Base-by-base conservation (phyloP, 2,797 vertebrate species). In the Rhinophrynus dorsalis region DNA sequence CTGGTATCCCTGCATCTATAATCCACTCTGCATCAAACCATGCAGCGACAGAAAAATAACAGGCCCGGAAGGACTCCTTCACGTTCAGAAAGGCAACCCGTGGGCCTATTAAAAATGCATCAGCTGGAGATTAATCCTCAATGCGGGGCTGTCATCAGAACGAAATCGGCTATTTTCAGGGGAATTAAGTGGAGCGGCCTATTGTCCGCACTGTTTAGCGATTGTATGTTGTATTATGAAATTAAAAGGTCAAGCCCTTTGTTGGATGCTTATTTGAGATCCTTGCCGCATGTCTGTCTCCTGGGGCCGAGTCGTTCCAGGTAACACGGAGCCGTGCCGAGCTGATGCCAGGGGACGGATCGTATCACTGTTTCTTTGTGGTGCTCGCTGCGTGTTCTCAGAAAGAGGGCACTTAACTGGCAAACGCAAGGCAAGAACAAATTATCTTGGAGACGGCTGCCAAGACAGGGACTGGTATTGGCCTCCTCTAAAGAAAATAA, bases 201-300 rank as follows among this genome's bases (percentile, higher is more conserved):
- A 65, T 73, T 73, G 69, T 73, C 52, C 21, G n/a, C 37, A 24
- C 2, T 20, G 13, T 42, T 26, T 37, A 10, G 6, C 30, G 37
- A 11, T 59, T 66, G 61, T 61, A 35, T 54, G 57, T 54, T 45
- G 47, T 59, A 59, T 73, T 65, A 65, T 73, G n/a, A 73, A 69
- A 73, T 73, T 72, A 73, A 59, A 73, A 66, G 61, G 54, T 59
- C 68, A 32, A 52, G 12, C 23, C 44, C 45, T 58, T 72, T 64
- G 60, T 72, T 54, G 9, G 60, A 23, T 37, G 51, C 50, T 51
- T 48, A 64, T 50, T 48, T 5, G 52, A 72, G 68, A 48, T 59
- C 45, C 35, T 42, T 44, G 52, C 38, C 2, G 33, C 20, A 40
- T 38, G 27, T 27, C 45, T 33, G 26, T 50, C 60, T 56, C 68